phyloP scores from a whole-genome alignment of 2,113 vertebrate genomes.

The Salvator merianae region DNA sequence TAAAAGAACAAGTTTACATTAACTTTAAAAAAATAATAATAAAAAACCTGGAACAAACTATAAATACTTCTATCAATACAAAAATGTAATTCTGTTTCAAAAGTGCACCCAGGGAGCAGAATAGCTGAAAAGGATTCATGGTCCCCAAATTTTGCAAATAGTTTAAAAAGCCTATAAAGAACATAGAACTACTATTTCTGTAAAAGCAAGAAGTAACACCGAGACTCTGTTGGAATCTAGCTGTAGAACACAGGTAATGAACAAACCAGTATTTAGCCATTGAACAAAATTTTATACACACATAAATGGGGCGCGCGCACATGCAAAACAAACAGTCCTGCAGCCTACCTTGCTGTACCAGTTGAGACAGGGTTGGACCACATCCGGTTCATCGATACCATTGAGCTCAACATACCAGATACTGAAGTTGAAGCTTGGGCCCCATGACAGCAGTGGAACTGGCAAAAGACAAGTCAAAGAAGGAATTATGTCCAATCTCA shows the following conservation, averaged over 20 bases:
- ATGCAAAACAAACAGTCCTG: background rate
- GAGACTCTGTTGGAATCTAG: background rate
- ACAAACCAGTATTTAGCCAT: background rate
- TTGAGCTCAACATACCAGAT: conserved; percentile 99
- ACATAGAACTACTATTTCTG: background rate
- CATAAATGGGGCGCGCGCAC: too few species aligned
- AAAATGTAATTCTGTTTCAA: background rate
- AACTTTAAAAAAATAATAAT: background rate
- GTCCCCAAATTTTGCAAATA: background rate
- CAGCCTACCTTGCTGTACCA: conserved; percentile 98
- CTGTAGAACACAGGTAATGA: background rate
- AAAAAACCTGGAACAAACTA: background rate
- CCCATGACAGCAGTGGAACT: conserved; percentile 99
- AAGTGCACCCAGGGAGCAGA: background rate
- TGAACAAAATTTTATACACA: background rate
- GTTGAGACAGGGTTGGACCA: conserved; percentile 98
- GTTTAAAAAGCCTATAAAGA: background rate
- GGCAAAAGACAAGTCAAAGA: conserved; percentile 49
- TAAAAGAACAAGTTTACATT: background rate
- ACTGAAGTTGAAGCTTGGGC: conserved; percentile 99
- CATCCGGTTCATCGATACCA: conserved; percentile 96
- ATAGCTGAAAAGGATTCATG: background rate
- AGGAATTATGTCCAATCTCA: background rate
- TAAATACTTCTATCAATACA: background rate
- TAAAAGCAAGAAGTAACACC: background rate